These are phyloP conservation scores for Brachypalpus laphriformis DNA, from an alignment of 2,888 invertebrate genomes.

Conservation along the genomic window DNA sequence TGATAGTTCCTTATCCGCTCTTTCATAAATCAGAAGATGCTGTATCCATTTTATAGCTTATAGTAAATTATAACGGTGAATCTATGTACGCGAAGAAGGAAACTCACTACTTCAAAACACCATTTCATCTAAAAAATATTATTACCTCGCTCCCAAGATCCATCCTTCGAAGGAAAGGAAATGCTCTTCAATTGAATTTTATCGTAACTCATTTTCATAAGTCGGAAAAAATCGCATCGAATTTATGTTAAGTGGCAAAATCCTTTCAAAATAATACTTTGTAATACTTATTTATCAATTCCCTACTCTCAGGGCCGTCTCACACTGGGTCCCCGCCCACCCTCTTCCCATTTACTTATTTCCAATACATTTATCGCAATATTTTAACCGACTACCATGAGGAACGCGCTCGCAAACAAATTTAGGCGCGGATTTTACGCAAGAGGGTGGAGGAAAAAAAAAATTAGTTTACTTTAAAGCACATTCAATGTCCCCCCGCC, in stretches of 20 bases:
- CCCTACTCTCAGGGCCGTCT: neutral
- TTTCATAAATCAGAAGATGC: too few species aligned
- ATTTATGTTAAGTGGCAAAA: conserved; percentile 61
- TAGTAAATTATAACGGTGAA: too few species aligned
- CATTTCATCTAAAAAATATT: conserved; percentile 15
- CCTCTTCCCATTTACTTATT: conserved; percentile 31
- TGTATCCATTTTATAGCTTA: too few species aligned
- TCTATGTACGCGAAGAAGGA: neutral
- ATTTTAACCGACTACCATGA: neutral
- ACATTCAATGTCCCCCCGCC: neutral
- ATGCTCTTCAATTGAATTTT: conserved; percentile 46
- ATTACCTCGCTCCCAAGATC: neutral
- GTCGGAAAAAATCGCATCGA: conserved; percentile 50
- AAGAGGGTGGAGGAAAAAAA: conserved; percentile 6
- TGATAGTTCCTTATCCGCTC: too few species aligned
- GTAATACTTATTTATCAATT: conserved; percentile 60
- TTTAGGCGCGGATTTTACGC: conserved; percentile 33
- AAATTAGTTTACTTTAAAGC: conserved; percentile 60
- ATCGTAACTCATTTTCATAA: conserved; percentile 61
- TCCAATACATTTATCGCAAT: conserved; percentile 66
- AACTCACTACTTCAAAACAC: neutral
- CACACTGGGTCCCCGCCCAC: neutral
- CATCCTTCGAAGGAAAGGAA: neutral
- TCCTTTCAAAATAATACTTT: conserved; percentile 65
- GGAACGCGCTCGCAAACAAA: conserved; percentile 41